A percentile compares a stretch with the other conserved stretches of the same genome.
These are phyloP conservation scores for Cosmia trapezina DNA, from an alignment of 2,888 invertebrate species.

Conservation along the genomic window DNA sequence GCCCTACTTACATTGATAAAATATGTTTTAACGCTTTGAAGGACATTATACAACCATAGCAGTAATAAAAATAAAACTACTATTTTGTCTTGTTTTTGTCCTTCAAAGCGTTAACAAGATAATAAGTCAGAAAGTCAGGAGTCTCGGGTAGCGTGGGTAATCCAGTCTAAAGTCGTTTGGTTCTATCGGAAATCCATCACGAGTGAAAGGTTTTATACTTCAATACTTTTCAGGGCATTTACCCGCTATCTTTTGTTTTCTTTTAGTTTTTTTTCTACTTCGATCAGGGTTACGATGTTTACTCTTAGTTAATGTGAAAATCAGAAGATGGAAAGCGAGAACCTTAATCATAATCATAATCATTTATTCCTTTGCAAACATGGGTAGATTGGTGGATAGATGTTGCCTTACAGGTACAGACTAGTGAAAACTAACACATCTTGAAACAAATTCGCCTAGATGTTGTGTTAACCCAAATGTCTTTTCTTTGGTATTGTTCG, in stretches of 20 bases:
- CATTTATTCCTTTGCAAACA: too few relatives aligned
- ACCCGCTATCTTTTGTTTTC: background rate
- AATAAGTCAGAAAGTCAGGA: constrained; percentile 1
- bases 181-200: constrained; percentile 20
- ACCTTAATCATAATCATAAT: too few relatives aligned
- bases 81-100: too few relatives aligned
- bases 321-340: too few relatives aligned
- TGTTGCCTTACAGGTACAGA: too few relatives aligned
- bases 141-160: constrained; percentile 6
- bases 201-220: background rate
- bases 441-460: too few relatives aligned
- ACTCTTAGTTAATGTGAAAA: background rate
- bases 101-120: background rate
- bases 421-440: too few relatives aligned
- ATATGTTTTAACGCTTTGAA: background rate
- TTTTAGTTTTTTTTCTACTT: background rate
- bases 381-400: too few relatives aligned
- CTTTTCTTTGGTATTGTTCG: too few relatives aligned
- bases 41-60: too few relatives aligned
- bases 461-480: too few relatives aligned
- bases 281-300: background rate
- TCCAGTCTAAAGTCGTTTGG: constrained; percentile 6
- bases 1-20: background rate
- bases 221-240: constrained; percentile 1
- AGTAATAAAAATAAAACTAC: too few relatives aligned